Evolutionary conservation across 2,888 invertebrate species (phyloP).

Genomic region (Ferdinandea cuprea): DNA sequence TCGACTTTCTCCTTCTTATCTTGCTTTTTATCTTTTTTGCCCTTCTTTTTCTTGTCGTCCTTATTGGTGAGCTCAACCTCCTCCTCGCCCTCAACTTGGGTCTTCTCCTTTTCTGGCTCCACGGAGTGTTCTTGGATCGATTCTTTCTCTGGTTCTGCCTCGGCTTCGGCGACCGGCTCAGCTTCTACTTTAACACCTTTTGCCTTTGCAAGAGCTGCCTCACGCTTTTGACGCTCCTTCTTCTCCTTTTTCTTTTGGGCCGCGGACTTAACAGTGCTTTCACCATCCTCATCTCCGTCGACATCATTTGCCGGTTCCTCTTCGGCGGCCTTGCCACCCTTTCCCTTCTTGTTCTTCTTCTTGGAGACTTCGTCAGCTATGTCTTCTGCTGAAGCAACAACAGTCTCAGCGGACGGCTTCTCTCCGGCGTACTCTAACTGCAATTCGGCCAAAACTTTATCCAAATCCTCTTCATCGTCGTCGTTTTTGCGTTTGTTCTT

Average conservation of each 20-base stretch:
- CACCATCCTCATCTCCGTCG: constrained; percentile 83
- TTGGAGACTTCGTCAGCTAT: constrained; percentile 81
- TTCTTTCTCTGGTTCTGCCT: constrained; percentile 80
- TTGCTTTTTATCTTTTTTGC: constrained; percentile 83
- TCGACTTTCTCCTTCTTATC: constrained; percentile 83
- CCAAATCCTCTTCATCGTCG: constrained; percentile 89
- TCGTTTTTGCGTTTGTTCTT: constrained; percentile 89
- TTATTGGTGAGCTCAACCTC: constrained; percentile 73
- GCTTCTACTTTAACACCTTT: constrained; percentile 70
- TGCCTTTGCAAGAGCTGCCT: constrained; percentile 84
- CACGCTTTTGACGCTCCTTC: constrained; percentile 91
- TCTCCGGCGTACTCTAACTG: constrained; percentile 90
- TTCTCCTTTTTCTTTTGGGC: constrained; percentile 96
- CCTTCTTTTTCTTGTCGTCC: constrained; percentile 82
- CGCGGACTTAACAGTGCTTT: constrained; percentile 89
- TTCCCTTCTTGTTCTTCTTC: constrained; percentile 78
- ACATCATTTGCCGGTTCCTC: constrained; percentile 78
- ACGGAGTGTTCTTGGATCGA: constrained; percentile 74
- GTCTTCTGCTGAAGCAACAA: constrained; percentile 78
- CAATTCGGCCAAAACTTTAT: constrained; percentile 92
- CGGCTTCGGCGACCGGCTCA: constrained; percentile 55
- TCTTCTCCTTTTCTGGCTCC: background rate
- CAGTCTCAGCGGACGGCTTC: constrained; percentile 84
- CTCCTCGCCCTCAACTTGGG: constrained; percentile 76
- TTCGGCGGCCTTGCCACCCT: constrained; percentile 77